These are phyloP conservation scores for Decapterus maruadsi DNA, from an alignment of 2,797 vertebrate species.

Conservation along the genomic window DNA sequence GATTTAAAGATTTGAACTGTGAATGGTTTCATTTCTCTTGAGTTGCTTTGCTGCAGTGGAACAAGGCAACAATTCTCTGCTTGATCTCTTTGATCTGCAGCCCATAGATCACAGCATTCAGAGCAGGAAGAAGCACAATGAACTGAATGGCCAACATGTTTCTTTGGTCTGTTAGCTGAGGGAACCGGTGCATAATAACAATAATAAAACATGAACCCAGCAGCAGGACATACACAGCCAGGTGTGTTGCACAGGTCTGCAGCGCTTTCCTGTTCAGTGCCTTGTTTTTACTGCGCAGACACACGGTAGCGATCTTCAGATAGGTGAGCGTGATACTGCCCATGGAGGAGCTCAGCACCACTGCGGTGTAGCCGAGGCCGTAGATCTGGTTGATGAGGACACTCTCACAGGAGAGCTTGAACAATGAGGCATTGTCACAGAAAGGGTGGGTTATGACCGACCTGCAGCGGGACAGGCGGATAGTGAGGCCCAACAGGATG, in stretches of 20 bases:
- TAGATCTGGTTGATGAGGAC: constrained; percentile 82
- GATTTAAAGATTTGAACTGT: too few species aligned
- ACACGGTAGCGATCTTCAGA: constrained; percentile 27
- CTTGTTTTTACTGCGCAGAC: constrained; percentile 51
- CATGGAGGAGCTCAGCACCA: constrained; percentile 67
- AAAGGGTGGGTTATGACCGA: constrained; percentile 81
- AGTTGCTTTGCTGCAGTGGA: too few species aligned
- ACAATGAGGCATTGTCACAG: constrained; percentile 89
- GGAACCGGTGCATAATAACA: too few species aligned
- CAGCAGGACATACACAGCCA: too few species aligned
- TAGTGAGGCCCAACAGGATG: constrained; percentile 76
- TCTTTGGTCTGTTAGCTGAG: too few species aligned
- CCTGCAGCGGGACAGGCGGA: constrained; percentile 82
- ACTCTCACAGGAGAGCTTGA: constrained; percentile 86
- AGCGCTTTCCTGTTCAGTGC: constrained; percentile 57
- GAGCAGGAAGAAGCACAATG: too few species aligned
- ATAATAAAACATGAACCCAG: too few species aligned
- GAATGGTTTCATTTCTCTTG: too few species aligned
- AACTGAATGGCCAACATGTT: too few species aligned
- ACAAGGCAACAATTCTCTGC: constrained; percentile 1
- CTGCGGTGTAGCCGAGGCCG: constrained; percentile 77
- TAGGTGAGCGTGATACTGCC: constrained; percentile 77
- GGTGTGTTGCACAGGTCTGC: background rate
- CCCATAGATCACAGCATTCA: too few species aligned
- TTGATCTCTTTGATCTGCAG: background rate